A percentile compares a stretch with the other conserved stretches of the same genome.
Conservation (phyloP, 2,113 vertebrate species). For the Tichodroma muraria region DNA sequence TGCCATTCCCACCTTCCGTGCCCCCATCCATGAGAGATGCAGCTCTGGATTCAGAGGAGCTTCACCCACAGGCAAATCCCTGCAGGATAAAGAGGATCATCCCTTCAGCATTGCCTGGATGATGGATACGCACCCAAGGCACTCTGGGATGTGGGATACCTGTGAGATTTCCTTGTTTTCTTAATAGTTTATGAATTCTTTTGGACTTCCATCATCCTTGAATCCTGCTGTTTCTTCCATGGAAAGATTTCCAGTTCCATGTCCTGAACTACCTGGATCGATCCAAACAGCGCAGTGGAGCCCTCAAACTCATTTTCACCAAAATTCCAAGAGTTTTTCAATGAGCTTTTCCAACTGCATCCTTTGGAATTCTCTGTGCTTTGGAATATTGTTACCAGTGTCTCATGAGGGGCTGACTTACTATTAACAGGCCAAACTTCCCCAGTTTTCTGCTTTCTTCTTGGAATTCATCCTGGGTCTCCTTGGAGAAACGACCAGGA, state of each 20-base stretch:
- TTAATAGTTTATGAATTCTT: not conserved
- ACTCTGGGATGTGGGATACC: not conserved
- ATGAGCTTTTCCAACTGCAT: not conserved
- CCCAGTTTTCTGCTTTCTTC: not conserved
- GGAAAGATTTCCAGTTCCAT: not conserved
- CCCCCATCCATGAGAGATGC: not conserved
- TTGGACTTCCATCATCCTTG: not conserved
- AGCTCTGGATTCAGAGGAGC: not conserved
- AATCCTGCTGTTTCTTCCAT: not conserved
- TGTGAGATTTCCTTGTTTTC: not conserved
- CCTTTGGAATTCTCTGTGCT: not conserved
- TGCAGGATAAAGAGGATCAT: not conserved
- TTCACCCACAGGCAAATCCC: not conserved
- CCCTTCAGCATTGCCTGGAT: not conserved
- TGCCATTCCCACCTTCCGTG: not conserved
- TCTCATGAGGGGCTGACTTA: not conserved
- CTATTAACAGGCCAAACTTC: not conserved
- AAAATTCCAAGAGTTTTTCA: not conserved
- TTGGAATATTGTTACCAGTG: not conserved
- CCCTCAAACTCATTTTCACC: not conserved
- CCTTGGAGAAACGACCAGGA: not conserved
- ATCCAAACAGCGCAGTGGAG: not conserved
- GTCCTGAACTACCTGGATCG: accelerated
- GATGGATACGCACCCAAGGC: not conserved
- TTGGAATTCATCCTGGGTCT: not conserved